These are phyloP conservation scores for Hydropotes inermis DNA, from an alignment of 2,113 vertebrate genomes.

Conservation along the genomic window DNA sequence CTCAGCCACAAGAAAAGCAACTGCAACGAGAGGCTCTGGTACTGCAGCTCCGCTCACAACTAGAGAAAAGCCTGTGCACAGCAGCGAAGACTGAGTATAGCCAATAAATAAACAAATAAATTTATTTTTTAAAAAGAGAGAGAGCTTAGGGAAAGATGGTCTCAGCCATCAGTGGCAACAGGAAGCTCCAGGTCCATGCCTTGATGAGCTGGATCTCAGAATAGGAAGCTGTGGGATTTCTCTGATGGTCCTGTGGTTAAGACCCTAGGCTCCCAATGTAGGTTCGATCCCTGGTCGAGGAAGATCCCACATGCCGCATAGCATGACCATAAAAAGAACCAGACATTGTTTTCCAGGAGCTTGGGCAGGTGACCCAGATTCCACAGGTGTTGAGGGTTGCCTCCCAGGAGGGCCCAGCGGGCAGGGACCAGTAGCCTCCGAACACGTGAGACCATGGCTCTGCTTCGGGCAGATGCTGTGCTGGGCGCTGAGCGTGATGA, in stretches of 20 bases:
- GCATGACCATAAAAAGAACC: background rate
- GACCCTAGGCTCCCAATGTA: background rate
- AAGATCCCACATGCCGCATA: background rate
- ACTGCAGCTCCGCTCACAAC: background rate
- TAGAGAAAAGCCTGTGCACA: background rate
- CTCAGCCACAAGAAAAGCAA: background rate
- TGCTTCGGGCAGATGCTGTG: background rate
- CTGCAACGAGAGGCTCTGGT: rapidly evolving
- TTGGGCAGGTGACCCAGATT: background rate
- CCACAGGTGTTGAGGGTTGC: background rate
- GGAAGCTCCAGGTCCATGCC: background rate
- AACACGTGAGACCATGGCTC: background rate
- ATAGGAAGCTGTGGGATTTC: background rate
- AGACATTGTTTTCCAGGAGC: background rate
- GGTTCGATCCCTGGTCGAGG: background rate
- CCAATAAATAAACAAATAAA: background rate
- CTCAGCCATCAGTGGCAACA: rapidly evolving
- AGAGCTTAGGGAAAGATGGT: background rate
- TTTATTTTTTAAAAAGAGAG: background rate
- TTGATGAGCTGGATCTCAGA: background rate
- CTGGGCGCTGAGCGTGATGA: rapidly evolving
- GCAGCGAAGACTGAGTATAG: background rate
- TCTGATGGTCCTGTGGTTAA: background rate
- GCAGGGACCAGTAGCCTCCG: background rate
- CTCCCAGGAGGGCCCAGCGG: background rate